Conservation (phyloP, 2,113 vertebrate genomes). For the Coregonus clupeaformis region DNA sequence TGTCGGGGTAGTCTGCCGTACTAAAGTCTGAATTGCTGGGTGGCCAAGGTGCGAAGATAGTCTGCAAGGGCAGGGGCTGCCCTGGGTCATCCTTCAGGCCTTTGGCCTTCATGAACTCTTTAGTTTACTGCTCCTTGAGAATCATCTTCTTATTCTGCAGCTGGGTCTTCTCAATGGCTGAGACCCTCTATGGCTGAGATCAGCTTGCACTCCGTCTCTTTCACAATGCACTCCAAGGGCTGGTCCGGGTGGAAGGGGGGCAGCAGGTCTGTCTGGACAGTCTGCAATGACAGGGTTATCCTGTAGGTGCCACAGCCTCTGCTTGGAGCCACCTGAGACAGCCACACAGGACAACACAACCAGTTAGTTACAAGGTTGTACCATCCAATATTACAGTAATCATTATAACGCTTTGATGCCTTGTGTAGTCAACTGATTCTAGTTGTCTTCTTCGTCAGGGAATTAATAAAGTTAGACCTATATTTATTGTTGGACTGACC, state of each 20-base stretch:
- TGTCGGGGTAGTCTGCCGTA: slow-evolving; percentile 75
- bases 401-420: neutral
- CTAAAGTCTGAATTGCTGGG: slow-evolving; percentile 77
- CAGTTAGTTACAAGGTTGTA: slow-evolving; percentile 34
- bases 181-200: slow-evolving; percentile 86
- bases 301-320: slow-evolving; percentile 85
- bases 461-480: too few species aligned
- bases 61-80: slow-evolving; percentile 60
- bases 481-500: too few species aligned
- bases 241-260: slow-evolving; percentile 58
- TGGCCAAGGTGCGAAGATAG: slow-evolving; percentile 62
- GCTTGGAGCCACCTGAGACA: slow-evolving; percentile 84
- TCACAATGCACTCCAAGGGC: slow-evolving; percentile 89
- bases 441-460: too few species aligned
- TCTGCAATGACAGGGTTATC: slow-evolving; percentile 58
- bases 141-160: slow-evolving; percentile 93
- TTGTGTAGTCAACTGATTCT: too few species aligned
- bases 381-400: too few species aligned
- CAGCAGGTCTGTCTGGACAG: slow-evolving; percentile 78
- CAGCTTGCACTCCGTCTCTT: slow-evolving; percentile 92
- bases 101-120: slow-evolving; percentile 92
- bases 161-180: slow-evolving; percentile 74
- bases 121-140: slow-evolving; percentile 90
- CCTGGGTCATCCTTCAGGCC: slow-evolving; percentile 55
- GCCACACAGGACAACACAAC: slow-evolving; percentile 57